phyloP scores from a whole-genome alignment of 2,113 vertebrate species.

The Brachypteracias leptosomus region DNA sequence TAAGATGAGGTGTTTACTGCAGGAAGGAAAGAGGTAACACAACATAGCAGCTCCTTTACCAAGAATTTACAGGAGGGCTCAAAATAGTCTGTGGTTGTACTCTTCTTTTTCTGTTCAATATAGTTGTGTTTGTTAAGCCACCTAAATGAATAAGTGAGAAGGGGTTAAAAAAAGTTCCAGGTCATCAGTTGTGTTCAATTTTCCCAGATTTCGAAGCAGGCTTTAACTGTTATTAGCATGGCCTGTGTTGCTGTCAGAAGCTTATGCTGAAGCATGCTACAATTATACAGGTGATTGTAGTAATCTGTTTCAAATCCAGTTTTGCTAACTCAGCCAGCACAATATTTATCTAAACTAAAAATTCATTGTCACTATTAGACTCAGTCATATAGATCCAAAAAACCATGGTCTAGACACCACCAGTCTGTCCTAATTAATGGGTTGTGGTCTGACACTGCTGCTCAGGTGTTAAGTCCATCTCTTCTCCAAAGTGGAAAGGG shows the following conservation, averaged over 20 bases:
- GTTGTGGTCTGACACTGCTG: background rate
- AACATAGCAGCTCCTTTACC: background rate
- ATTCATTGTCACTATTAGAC: background rate
- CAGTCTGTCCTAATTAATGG: background rate
- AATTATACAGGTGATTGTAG: background rate
- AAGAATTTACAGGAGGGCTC: background rate
- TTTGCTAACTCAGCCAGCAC: background rate
- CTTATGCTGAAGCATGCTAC: background rate
- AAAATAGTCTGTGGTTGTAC: background rate
- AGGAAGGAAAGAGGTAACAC: background rate
- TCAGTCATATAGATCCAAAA: background rate
- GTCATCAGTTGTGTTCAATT: background rate
- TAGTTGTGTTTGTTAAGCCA: background rate
- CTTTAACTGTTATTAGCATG: background rate
- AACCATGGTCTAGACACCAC: background rate
- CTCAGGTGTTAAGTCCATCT: background rate
- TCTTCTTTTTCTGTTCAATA: background rate
- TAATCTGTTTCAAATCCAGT: background rate
- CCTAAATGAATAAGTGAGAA: background rate
- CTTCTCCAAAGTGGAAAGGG: background rate
- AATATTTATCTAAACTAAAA: background rate
- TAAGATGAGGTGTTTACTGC: background rate
- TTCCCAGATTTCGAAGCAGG: background rate
- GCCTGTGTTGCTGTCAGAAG: background rate
- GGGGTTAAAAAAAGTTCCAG: background rate